A percentile compares a stretch with the other conserved stretches of the same genome.
Conservation (phyloP, 1,140 invertebrate species). For the Ostrea edulis region DNA sequence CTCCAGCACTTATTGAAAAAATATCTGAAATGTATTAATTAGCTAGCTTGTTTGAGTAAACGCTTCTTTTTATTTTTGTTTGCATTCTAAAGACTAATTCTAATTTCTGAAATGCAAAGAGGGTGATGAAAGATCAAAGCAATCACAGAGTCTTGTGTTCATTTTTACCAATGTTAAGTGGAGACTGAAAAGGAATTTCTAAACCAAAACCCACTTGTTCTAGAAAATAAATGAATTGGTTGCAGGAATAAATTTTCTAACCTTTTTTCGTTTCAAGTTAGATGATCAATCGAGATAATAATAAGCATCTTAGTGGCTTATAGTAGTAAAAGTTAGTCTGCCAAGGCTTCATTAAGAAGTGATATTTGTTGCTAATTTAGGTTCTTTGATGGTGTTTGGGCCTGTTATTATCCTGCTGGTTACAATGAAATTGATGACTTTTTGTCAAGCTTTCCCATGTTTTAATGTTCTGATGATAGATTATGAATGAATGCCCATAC, state of each 20-base stretch:
- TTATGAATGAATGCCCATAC: slow-evolving; percentile 4
- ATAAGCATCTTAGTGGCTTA: slow-evolving; percentile 4
- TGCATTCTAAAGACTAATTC: too few relatives aligned
- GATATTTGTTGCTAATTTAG: slow-evolving; percentile 19
- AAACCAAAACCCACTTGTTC: neutral
- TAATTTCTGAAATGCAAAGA: neutral
- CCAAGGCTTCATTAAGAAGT: slow-evolving; percentile 27
- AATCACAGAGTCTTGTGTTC: neutral
- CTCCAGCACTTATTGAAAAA: too few relatives aligned
- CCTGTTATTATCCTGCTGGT: slow-evolving; percentile 3
- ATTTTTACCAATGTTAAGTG: neutral
- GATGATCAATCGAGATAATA: slow-evolving; percentile 22
- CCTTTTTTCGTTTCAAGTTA: slow-evolving; percentile 18
- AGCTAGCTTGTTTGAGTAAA: too few relatives aligned
- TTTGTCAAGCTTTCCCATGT: slow-evolving; percentile 7
- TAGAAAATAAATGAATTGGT: neutral
- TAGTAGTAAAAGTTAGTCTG: neutral
- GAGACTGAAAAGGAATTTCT: neutral
- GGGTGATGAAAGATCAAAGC: slow-evolving; percentile 2
- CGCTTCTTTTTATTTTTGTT: too few relatives aligned
- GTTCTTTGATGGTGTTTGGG: neutral
- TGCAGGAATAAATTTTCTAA: neutral
- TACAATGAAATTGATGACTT: slow-evolving; percentile 8
- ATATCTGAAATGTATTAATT: too few relatives aligned
- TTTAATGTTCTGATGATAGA: slow-evolving; percentile 25